Evolutionary conservation across 2,113 vertebrate species (phyloP).

Genomic region (cat (Felis catus)): DNA sequence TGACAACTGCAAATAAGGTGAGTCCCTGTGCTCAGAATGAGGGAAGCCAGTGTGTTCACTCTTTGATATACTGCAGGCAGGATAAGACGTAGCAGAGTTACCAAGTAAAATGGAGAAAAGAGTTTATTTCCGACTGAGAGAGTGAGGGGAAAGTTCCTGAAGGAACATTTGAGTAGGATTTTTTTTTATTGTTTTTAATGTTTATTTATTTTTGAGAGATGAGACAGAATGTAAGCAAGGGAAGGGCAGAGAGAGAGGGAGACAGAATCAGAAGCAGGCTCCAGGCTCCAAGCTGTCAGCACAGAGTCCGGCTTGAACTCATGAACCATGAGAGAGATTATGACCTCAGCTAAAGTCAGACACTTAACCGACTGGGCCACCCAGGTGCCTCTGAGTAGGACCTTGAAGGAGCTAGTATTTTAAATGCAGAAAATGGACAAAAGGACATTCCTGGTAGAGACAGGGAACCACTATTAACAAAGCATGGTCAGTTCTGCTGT

Average conservation of each 20-base stretch:
- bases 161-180: background rate
- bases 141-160: background rate
- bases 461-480: background rate
- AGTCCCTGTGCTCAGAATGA: background rate
- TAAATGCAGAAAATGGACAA: background rate
- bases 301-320: no score
- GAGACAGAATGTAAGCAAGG: no score
- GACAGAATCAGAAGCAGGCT: no score
- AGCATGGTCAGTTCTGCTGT: background rate
- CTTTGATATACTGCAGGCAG: background rate
- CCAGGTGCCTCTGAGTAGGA: background rate
- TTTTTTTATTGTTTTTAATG: background rate
- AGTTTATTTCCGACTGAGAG: background rate
- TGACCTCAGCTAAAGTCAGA: no score
- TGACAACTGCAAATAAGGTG: conserved; percentile 87
- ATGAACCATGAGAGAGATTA: no score
- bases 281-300: no score
- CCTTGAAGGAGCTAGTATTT: background rate
- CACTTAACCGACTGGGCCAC: no score
- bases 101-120: background rate
- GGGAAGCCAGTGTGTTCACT: background rate
- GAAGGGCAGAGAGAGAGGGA: no score
- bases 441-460: background rate
- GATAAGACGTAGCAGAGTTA: background rate
- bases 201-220: no score